Conservation (phyloP, 2,797 vertebrate genomes). For the Pangasius djambal region DNA sequence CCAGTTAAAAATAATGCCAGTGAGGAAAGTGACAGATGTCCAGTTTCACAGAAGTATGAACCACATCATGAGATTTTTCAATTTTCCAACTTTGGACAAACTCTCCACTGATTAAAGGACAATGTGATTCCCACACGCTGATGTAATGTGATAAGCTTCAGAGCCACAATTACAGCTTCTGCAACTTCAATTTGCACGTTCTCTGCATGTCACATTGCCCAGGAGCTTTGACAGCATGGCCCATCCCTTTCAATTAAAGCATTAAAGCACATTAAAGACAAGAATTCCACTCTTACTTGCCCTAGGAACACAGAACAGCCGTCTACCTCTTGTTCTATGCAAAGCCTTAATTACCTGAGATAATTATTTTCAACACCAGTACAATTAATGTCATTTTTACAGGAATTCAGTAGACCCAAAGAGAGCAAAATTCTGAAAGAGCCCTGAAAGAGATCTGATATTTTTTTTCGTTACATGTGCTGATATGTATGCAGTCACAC, state of each 20-base stretch:
- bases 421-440: slow-evolving; percentile 42
- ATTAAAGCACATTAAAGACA: slow-evolving; percentile 76
- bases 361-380: slow-evolving; percentile 82
- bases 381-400: slow-evolving; percentile 77
- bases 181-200: slow-evolving; percentile 52
- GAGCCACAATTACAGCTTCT: slow-evolving; percentile 52
- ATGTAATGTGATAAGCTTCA: slow-evolving; percentile 52
- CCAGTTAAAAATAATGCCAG: slow-evolving; percentile 30
- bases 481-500: slow-evolving; percentile 2
- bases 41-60: slow-evolving; percentile 25
- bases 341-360: slow-evolving; percentile 83
- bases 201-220: slow-evolving; percentile 59
- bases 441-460: slow-evolving; percentile 13
- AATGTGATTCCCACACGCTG: slow-evolving; percentile 45
- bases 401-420: slow-evolving; percentile 55
- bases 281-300: slow-evolving; percentile 68
- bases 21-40: slow-evolving; percentile 33
- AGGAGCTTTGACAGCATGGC: slow-evolving; percentile 68
- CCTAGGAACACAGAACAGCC: slow-evolving; percentile 63
- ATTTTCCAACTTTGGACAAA: slow-evolving; percentile 40
- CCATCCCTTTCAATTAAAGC: slow-evolving; percentile 78
- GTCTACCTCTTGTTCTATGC: slow-evolving; percentile 69
- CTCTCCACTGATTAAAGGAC: slow-evolving; percentile 53
- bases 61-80: neutral
- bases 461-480: slow-evolving; percentile 11